phyloP scores from a whole-genome alignment of 2,113 vertebrate genomes.

The Cromileptes altivelis region DNA sequence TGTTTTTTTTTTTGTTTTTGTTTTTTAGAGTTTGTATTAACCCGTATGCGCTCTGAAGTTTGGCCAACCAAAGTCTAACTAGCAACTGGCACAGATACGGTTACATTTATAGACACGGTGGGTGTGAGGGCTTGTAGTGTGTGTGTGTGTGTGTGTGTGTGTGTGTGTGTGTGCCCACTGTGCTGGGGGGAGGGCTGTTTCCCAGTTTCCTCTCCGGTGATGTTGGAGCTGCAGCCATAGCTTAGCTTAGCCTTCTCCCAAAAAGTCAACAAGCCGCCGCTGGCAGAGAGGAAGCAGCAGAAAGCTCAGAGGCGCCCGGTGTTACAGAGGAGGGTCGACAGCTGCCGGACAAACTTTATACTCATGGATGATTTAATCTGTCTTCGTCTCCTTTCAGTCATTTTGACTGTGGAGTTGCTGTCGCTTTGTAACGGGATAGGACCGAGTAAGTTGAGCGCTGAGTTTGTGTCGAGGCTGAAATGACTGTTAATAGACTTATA shows the following conservation, averaged over 20 bases:
- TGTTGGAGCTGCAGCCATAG: slow-evolving; percentile 38
- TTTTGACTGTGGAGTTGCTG: slow-evolving; percentile 53
- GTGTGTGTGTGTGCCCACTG: neutral
- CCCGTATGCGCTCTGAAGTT: no score
- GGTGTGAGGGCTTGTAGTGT: neutral
- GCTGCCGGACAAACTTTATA: neutral
- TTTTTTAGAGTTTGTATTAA: no score
- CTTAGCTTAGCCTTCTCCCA: slow-evolving; percentile 52
- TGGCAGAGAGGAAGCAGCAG: neutral
- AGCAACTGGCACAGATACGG: neutral
- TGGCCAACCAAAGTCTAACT: neutral
- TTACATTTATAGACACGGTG: slow-evolving; percentile 43
- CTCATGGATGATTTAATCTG: slow-evolving; percentile 58
- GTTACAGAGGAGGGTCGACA: neutral
- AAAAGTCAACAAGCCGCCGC: slow-evolving; percentile 25
- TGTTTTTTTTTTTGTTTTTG: no score
- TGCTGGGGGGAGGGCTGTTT: slow-evolving; percentile 25
- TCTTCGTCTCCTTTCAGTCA: slow-evolving; percentile 36
- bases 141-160: slow-evolving; percentile 13
- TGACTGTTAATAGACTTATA: neutral
- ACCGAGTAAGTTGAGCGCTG: slow-evolving; percentile 64
- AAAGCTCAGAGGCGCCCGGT: neutral
- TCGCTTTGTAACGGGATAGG: slow-evolving; percentile 52
- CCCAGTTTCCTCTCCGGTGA: slow-evolving; percentile 43
- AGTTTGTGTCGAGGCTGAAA: neutral